phyloP scores from a whole-genome alignment of 2,113 vertebrate species.

The Sturnira hondurensis region DNA sequence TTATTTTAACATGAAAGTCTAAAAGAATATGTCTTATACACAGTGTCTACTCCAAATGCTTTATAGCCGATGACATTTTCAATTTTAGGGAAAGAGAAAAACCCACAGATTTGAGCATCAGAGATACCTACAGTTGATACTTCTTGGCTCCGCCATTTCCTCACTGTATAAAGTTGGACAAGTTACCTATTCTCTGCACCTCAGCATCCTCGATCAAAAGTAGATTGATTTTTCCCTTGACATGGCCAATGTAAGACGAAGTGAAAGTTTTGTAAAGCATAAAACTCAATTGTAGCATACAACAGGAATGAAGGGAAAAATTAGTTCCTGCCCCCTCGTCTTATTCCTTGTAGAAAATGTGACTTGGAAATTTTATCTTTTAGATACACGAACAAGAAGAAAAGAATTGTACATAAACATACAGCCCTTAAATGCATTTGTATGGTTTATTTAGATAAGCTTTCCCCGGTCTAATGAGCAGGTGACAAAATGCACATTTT shows the following conservation, averaged over 20 bases:
- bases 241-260: not conserved
- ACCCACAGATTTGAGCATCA: not conserved
- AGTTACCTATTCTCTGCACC: not conserved
- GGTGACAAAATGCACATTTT: not conserved
- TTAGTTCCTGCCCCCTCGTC: not conserved
- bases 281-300: not conserved
- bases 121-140: not conserved
- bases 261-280: not conserved
- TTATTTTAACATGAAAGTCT: constrained; percentile 31
- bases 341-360: not conserved
- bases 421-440: not conserved
- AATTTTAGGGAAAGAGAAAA: not conserved
- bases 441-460: not conserved
- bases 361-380: not conserved
- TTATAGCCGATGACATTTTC: not conserved
- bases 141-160: not conserved
- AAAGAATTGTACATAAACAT: not conserved
- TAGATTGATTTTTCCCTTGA: not conserved
- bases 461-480: not conserved
- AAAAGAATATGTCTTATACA: not conserved
- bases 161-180: not conserved
- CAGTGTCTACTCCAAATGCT: not conserved
- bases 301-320: not conserved
- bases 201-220: not conserved
- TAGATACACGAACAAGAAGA: not conserved